Base-by-base conservation (phyloP, 2,888 invertebrate species). In the Tetropium fuscum region DNA sequence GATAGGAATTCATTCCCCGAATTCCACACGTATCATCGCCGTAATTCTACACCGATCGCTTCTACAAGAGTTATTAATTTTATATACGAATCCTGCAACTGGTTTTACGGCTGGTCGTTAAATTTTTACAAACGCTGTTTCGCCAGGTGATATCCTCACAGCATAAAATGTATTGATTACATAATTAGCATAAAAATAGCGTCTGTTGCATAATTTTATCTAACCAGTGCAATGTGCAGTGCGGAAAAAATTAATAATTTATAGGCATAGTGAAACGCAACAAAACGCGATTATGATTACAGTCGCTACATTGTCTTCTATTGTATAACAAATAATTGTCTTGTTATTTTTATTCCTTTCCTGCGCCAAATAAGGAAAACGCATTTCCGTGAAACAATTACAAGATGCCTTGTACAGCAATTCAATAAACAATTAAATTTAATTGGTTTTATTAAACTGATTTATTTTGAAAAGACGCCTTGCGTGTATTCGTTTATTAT, bases 51-150 rank as follows among this genome's bases (percentile, higher is more conserved):
- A 72, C 74, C 70, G 71, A 68, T 68, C 60, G 64, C 66, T 71
- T 72, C 67, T 74, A 69, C 73, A 70, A 68, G 71, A 71, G 72
- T 74, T 75, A 76, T 75, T 76, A 76, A 76, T 76, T 74, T 76
- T 73, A 71, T 74, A 74, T 73, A 74, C 72, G 63, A 74, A 76
- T 73, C 72, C 73, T 74, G 75, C 76, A 75, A 76, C 76, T 76
- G 76, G 76, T 76, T 75, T 75, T 75, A 73, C 75, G 73, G 7
- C 27, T 25, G 11, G 10, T 25, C 25, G 15, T 44, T 44, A 19
- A 20, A 44, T 25, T 25, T 40, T 25, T 44, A 25, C 15, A 18
- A 22, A 43, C 22, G 8, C 20, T 22, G 11, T 32, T 32, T 32
- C 6, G 10, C 13, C 10, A 10, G 32, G 6, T 36, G 7, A 36